Base-by-base conservation (phyloP, 1,140 invertebrate genomes). In the Lepidurus arcticus region DNA sequence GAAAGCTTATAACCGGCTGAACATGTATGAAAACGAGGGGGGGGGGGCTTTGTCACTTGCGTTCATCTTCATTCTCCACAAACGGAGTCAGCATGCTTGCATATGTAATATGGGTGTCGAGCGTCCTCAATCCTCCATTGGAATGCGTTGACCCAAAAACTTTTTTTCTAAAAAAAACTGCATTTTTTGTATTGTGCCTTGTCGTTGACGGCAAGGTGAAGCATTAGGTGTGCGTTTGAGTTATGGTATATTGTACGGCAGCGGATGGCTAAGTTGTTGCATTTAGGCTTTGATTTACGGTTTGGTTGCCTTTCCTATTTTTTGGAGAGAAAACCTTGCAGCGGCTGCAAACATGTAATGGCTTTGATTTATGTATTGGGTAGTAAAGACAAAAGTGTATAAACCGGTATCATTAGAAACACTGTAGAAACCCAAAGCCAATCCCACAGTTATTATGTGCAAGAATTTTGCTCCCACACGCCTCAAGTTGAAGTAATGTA, bases 81-180 rank as follows among this genome's bases (percentile, higher is more conserved):
- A 65, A 65, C 21, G 21, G 16, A 65, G 16, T 65, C 21, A 21
- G 6, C 53, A 21, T n/a, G 53, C 53, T 65, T 65, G 53, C 53
- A 65, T 65, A 65, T 65, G 21, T 65, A 65, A 65, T 65, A 21
- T 65, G 53, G 16, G 53, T 65, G 53, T 65, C 21, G 21, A 65
- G 53, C 53, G 13, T 21, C 21, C 21, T 65, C 21, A 21, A 65
- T 65, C 53, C 53, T 65, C 6, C 53, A 21, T 65, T 65, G 53
- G 53, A 65, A 65, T 65, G 53, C 21, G 21, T 21, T 65, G 53
- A 65, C 53, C 53, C 53, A 65, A 65, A 65, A 65, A 0, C 53
- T 65, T 65, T 65, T 65, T 65, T 65, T 9, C n/a, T n/a, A n/a
- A 4, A 9, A n/a, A 65, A 13, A 65, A 7, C 16, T 13, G 53